phyloP scores from a whole-genome alignment of 2,797 vertebrate species.

The Erpetoichthys calabaricus region DNA sequence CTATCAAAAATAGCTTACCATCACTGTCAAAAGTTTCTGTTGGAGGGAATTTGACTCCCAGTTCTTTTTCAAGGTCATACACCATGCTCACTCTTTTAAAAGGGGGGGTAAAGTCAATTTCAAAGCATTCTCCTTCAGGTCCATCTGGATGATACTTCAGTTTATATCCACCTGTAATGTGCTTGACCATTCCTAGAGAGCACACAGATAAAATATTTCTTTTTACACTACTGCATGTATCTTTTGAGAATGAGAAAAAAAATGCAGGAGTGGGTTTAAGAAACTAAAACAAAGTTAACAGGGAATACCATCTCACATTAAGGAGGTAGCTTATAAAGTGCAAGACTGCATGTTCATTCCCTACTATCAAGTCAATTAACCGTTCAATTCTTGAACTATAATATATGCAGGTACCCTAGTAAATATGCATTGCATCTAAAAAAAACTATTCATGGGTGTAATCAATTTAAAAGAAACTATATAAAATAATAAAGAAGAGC shows the following conservation, averaged over 20 bases:
- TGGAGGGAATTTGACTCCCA: constrained; percentile 75
- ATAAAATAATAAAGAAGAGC: too few species aligned
- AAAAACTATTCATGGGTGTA: too few species aligned
- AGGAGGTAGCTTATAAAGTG: too few species aligned
- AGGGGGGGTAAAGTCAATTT: constrained; percentile 93
- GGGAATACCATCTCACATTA: too few species aligned
- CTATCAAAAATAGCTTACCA: constrained; percentile 27
- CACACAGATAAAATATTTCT: constrained; percentile 3
- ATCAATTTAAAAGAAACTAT: too few species aligned
- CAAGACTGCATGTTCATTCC: too few species aligned
- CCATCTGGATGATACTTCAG: constrained; percentile 86
- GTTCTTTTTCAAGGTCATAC: constrained; percentile 68
- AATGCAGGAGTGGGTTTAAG: not conserved
- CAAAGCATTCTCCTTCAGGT: constrained; percentile 64
- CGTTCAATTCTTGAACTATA: too few species aligned
- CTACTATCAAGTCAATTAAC: too few species aligned
- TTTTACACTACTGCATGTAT: not conserved
- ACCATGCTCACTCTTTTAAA: constrained; percentile 83
- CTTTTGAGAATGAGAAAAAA: not conserved
- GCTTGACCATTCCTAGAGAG: constrained; percentile 83
- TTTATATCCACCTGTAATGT: constrained; percentile 78
- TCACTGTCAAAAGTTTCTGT: constrained; percentile 49
- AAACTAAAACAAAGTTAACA: not conserved
- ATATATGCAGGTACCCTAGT: too few species aligned
- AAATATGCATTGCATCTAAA: too few species aligned